phyloP scores from a whole-genome alignment of 2,888 invertebrate genomes.

The Adelphocoris suturalis region DNA sequence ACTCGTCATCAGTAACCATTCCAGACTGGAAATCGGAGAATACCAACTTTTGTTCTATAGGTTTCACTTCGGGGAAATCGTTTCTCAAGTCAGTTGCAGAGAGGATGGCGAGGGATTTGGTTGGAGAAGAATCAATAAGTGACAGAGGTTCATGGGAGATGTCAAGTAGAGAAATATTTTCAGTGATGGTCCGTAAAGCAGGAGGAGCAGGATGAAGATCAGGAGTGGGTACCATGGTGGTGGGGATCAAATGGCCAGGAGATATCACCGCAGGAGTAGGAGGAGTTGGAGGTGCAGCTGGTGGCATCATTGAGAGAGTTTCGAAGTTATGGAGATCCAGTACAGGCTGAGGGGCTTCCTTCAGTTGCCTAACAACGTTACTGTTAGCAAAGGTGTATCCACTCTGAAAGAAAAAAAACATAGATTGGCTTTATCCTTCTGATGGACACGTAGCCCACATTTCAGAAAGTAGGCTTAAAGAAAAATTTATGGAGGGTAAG shows the following conservation, averaged over 20 bases:
- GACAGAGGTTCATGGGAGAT: slow-evolving; percentile 62
- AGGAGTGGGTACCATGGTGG: not conserved
- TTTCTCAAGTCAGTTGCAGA: slow-evolving; percentile 65
- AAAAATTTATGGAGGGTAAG: too few species aligned
- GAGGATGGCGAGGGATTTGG: slow-evolving; percentile 62
- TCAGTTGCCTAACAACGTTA: slow-evolving; percentile 76
- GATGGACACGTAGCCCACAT: too few species aligned
- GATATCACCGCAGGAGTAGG: not conserved
- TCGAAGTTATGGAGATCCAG: slow-evolving; percentile 77
- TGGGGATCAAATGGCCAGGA: not conserved
- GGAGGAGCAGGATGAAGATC: slow-evolving; percentile 3
- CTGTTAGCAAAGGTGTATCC: slow-evolving; percentile 77
- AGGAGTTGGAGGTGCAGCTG: not conserved
- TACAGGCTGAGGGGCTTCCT: slow-evolving; percentile 78
- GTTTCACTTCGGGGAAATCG: slow-evolving; percentile 11
- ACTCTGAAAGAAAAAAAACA: slow-evolving; percentile 75
- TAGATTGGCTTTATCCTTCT: too few species aligned
- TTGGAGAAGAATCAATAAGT: slow-evolving; percentile 65
- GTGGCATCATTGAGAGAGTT: slow-evolving; percentile 26
- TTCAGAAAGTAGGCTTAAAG: too few species aligned
- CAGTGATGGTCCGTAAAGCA: slow-evolving; percentile 58
- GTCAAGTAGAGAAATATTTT: slow-evolving; percentile 66
- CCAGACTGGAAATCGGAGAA: slow-evolving; percentile 46
- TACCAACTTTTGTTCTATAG: slow-evolving; percentile 3
- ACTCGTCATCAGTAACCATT: slow-evolving; percentile 77